Base-by-base conservation (phyloP, 2,113 vertebrate species). In the Plotosus lineatus region DNA sequence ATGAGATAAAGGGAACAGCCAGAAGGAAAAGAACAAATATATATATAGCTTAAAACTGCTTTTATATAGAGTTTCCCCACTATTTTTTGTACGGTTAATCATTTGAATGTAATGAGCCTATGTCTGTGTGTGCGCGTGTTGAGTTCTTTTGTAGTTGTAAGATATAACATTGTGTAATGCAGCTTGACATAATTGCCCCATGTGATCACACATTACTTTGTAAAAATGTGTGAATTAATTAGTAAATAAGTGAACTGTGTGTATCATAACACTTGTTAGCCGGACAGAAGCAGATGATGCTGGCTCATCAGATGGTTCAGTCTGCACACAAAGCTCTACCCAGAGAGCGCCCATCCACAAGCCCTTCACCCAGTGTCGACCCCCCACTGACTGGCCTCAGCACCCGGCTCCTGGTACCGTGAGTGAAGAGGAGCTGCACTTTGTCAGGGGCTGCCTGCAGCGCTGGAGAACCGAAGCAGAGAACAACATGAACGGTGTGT, bases 391-490 rank as follows among this genome's bases (percentile, higher is more conserved):
- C 8, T 75, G 78, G 31, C 83, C 89, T 0, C 89, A 92, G 0
- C 48, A 83, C 8, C 96, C 96, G 0, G 94, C 95, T 23, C 96
- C 97, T 3, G 92, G 79, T 17, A 85, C 88, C 21, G 87, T 94
- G 73, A 94, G 93, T 0, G 89, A 94, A 3, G 95, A 97, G 3
- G 97, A 99, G 90, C 92, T 98, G 58, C 89, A 61, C 80, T 94
- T 94, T 1, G 93, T 98, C 2, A 94, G 89, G 83, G 89, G 85
- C 0, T 99, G 97, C 87, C 92, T 99, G 28, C 96, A 96, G 87
- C 94, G 96, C 3, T 99, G 98, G 98, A 96, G 95, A 83, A 88
- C 88, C 0, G 96, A 99, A 87, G 96, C 95, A 0, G 94, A 99
- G 28, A 96, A 95, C 23, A 96, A 97, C 3, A 91, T 98, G 51